Evolutionary conservation across 2,797 vertebrate genomes (phyloP), one percentile per base, ranked within the genome.

Genomic region (Clarias platycephalus): DNA sequence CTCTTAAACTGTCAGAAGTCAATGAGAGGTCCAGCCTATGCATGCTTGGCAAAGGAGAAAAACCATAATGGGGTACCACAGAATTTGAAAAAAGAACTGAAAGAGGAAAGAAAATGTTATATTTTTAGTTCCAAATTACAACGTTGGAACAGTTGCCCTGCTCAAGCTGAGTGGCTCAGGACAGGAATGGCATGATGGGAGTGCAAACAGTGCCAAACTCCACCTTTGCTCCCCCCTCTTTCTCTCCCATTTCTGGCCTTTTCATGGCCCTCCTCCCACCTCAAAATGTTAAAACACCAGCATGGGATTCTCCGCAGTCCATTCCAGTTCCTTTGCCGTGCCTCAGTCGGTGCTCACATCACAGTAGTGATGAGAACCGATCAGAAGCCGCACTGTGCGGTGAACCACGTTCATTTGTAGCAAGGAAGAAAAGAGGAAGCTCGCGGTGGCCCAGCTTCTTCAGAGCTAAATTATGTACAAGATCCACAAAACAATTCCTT

Each of bases 121-220:
- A 96, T 96, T 96, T 96, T 95, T 96, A 96, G 95, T 94, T 91
- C 91, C 60, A 96, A 96, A 96, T 96, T 96, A 95, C 94, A 96
- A 92, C 88, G 94, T 95, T 95, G 94, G 92, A 95, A 94, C 94
- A 93, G 94, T 93, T 88, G 93, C 94, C 93, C 92, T 93, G 94
- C 94, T 93, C 90, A 92, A 76, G 94, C 92, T 64, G 91, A 95
- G 92, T 94, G 93, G 94, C 93, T 93, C 91, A 91, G 93, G 94
- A 94, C 91, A 93, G 94, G 94, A 94, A 95, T 95, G 94, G 94
- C 94, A 95, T 93, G 94, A 94, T 94, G 92, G 93, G 92, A 90
- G 88, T 90, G 88, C 66, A 87, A 83, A 78, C 87, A 85, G 92
- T 92, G 94, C 95, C 95, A 95, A 94, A 93, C 93, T 90, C 95